Percentiles rank a stretch among this genome's conserved stretches.
These are phyloP conservation scores for Oscheius sp. DNA, from an alignment of 2,888 invertebrate species.

Conservation along the genomic window DNA sequence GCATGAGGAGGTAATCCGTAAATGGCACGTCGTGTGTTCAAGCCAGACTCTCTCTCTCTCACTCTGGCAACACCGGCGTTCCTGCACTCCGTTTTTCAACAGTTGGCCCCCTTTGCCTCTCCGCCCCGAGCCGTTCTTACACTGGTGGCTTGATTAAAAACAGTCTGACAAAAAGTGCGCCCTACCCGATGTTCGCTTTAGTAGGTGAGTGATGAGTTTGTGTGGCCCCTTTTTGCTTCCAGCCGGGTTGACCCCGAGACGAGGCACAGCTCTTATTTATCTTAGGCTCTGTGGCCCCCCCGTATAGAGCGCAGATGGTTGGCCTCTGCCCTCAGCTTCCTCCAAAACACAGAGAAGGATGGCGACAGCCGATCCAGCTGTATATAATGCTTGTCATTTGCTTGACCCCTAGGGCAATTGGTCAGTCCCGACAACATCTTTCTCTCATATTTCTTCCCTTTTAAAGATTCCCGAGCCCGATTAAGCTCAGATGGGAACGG, in stretches of 20 bases:
- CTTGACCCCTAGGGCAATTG: no score
- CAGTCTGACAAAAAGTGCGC: slow-evolving; percentile 26
- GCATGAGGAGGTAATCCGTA: slow-evolving; percentile 29
- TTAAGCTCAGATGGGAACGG: background rate
- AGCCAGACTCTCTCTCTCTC: background rate
- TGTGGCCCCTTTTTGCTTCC: background rate
- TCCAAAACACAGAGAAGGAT: slow-evolving; percentile 18
- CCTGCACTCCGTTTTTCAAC: slow-evolving; percentile 31
- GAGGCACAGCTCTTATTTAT: slow-evolving; percentile 34
- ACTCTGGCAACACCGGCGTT: slow-evolving; percentile 12
- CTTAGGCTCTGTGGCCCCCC: slow-evolving; percentile 19
- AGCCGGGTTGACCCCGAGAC: slow-evolving; percentile 28
- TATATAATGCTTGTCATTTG: background rate
- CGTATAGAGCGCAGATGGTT: slow-evolving; percentile 33
- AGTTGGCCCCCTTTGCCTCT: slow-evolving; percentile 26
- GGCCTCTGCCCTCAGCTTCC: slow-evolving; percentile 33
- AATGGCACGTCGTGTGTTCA: slow-evolving; percentile 32
- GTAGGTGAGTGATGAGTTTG: slow-evolving; percentile 21
- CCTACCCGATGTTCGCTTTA: slow-evolving; percentile 18
- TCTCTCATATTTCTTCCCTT: no score
- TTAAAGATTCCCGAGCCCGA: no score
- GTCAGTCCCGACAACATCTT: no score
- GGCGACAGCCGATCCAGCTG: slow-evolving; percentile 28
- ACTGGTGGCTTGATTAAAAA: slow-evolving; percentile 34
- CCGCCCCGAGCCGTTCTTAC: slow-evolving; percentile 34